Evolutionary conservation across 1,140 invertebrate species (phyloP).

Genomic region (Drosophila punjabiensis): DNA sequence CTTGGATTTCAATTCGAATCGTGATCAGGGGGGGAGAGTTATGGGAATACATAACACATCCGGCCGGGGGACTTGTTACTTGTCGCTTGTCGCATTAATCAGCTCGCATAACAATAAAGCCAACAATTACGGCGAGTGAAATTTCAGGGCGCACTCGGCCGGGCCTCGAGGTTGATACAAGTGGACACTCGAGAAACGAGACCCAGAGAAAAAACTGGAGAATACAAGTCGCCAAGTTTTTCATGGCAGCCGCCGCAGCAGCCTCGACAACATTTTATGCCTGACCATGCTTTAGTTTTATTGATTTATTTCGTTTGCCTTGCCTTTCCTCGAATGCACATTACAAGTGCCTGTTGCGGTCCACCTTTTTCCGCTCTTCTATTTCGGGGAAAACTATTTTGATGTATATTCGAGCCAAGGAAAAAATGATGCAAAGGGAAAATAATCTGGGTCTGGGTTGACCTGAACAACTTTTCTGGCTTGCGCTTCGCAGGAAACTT

Average conservation of each 20-base stretch:
- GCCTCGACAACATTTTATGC: constrained; percentile 56
- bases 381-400: constrained; percentile 47
- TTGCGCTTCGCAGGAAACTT: not conserved
- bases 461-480: not conserved
- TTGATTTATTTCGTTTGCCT: constrained; percentile 59
- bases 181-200: constrained; percentile 60
- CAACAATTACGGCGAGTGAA: constrained; percentile 51
- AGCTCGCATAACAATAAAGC: constrained; percentile 40
- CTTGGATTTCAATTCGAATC: constrained; percentile 15
- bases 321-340: constrained; percentile 26
- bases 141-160: constrained; percentile 37
- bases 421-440: not conserved
- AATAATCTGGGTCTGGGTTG: constrained; percentile 3
- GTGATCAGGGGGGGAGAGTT: not conserved
- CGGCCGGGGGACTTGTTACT: constrained; percentile 20
- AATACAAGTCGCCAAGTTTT: constrained; percentile 3
- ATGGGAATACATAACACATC: constrained; percentile 34
- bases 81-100: constrained; percentile 57
- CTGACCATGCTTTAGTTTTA: constrained; percentile 70
- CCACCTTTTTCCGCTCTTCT: constrained; percentile 26
- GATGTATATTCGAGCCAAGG: constrained; percentile 3
- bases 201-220: constrained; percentile 13
- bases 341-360: constrained; percentile 50
- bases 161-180: constrained; percentile 33
- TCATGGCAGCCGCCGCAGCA: constrained; percentile 1